phyloP scores from a whole-genome alignment of 2,888 invertebrate species.

The Sturmia bella region DNA sequence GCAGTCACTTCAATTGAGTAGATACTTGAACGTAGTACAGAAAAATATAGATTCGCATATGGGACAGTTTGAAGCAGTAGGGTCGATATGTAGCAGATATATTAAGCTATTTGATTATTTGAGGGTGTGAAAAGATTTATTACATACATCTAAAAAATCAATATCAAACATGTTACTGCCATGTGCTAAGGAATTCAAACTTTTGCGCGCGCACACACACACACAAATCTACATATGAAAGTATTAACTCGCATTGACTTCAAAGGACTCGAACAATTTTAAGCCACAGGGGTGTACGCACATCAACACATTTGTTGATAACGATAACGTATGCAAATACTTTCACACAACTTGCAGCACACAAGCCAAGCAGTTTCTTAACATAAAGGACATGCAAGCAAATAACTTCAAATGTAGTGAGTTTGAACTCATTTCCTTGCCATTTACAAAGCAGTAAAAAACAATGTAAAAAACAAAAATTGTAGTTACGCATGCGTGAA shows the following conservation, averaged over 20 bases:
- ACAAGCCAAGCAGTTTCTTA: conserved; percentile 61
- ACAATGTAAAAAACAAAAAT: conserved; percentile 41
- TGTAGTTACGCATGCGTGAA: conserved; percentile 72
- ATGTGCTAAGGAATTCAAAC: conserved; percentile 48
- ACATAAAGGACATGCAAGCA: conserved; percentile 52
- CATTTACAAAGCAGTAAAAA: conserved; percentile 54
- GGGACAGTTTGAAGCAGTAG: too few species aligned
- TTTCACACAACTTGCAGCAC: conserved; percentile 1
- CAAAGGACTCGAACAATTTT: conserved; percentile 37
- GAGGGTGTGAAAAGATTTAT: too few species aligned
- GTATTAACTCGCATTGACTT: neutral
- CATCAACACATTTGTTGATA: conserved; percentile 60
- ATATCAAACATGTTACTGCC: conserved; percentile 40
- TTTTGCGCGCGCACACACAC: conserved; percentile 40
- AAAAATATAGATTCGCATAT: too few species aligned
- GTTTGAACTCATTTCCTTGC: too few species aligned
- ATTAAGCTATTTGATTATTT: too few species aligned
- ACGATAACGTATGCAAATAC: conserved; percentile 42
- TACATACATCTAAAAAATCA: conserved; percentile 9
- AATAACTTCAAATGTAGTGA: neutral
- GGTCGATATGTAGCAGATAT: too few species aligned
- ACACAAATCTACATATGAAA: conserved; percentile 2
- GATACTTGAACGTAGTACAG: too few species aligned
- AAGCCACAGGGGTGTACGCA: conserved; percentile 66
- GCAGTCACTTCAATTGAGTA: too few species aligned